Evolutionary conservation across 2,797 vertebrate genomes (phyloP), one percentile per base, ranked within the genome.

Genomic region (Pipistrellus pipistrellus): DNA sequence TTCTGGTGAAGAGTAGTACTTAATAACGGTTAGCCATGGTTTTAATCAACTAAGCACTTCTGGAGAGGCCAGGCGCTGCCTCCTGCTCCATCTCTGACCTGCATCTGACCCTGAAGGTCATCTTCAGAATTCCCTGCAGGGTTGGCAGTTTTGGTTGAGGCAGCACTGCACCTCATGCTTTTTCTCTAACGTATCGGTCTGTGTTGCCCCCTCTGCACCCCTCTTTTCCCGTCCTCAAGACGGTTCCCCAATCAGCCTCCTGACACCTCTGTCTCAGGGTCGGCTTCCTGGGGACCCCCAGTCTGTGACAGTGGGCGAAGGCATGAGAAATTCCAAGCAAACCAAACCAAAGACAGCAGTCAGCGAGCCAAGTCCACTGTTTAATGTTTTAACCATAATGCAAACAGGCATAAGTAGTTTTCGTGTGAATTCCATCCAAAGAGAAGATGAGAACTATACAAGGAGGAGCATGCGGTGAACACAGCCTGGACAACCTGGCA

Each of bases 401-500:
- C 98, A 98, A 98, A 98, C 98, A 98, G 98, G 98, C 98, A 98
- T 98, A 98, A 97, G 97, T 98, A 98, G 94, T 90, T 94, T 95
- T 17, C 81, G 96, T 90, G 78, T 75, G 92, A 82, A 88, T 98
- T 98, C 97, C 98, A 97, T 98, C 98, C 96, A 97, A 98, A 97
- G 84, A 96, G 97, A 97, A 98, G 98, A 96, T 95, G 3, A 91
- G 97, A 92, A 97, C 96, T 98, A 97, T 97, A 98, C 98, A 98
- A 98, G 89, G 95, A 93, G 97, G 95, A 97, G 98, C 98, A 98
- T 98, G 98, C 98, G 97, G 85, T 92, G 95, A 96, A 96, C 97
- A 95, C 88, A 92, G 97, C 80, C 97, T 97, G 97, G 97, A 30
- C 95, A 95, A 38, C 92, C 97, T 98, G 82, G 97, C 95, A 46